These are phyloP conservation scores for Haemorhous mexicanus DNA, from an alignment of 2,113 vertebrate genomes.

Conservation along the genomic window DNA sequence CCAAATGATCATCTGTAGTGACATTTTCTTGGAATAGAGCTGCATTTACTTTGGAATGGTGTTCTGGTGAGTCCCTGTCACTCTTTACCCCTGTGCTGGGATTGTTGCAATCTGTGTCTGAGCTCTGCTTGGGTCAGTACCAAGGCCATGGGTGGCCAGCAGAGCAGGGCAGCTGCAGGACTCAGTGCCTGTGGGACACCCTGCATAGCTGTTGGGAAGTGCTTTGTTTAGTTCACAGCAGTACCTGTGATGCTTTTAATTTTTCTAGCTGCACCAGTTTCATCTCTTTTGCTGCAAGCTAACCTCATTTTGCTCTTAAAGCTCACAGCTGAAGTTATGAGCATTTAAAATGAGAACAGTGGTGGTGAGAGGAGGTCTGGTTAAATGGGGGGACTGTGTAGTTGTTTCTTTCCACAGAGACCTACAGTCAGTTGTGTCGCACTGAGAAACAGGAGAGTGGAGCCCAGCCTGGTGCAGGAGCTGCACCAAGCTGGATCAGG, in stretches of 20 bases:
- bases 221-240: not conserved
- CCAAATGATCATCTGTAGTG: not conserved
- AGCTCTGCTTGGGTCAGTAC: not conserved
- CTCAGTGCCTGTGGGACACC: not conserved
- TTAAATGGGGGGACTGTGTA: not conserved
- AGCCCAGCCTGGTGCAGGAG: not conserved
- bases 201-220: not conserved
- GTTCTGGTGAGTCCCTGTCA: not conserved
- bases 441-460: not conserved
- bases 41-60: not conserved
- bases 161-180: not conserved
- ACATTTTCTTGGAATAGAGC: not conserved
- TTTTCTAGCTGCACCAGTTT: not conserved
- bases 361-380: not conserved
- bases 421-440: not conserved
- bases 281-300: not conserved
- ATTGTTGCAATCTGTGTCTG: accelerated
- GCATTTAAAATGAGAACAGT: not conserved
- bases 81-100: not conserved
- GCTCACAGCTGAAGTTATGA: not conserved
- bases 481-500: not conserved
- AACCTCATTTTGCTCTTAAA: not conserved
- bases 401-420: not conserved
- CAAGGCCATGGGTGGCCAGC: accelerated
- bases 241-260: not conserved